phyloP scores from a whole-genome alignment of 2,888 invertebrate species.

The Pandemis corylana region DNA sequence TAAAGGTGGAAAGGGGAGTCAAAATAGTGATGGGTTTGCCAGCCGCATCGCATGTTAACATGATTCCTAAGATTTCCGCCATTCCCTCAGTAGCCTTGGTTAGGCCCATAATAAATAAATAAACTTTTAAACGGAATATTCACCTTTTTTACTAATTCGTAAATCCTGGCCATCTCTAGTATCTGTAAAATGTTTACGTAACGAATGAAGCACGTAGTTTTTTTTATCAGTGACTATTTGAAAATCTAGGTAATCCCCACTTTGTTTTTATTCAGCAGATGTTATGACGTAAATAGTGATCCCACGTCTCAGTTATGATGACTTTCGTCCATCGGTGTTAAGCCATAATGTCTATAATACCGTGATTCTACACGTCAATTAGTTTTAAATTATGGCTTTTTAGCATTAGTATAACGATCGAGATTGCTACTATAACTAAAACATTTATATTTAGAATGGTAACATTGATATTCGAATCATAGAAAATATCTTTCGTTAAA shows the following conservation, averaged over 20 bases:
- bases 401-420: conserved; percentile 46
- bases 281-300: conserved; percentile 6
- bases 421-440: conserved; percentile 41
- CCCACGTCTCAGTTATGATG: conserved; percentile 22
- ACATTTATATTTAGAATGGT: conserved; percentile 36
- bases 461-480: conserved; percentile 39
- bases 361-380: conserved; percentile 43
- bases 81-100: too few species aligned
- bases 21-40: too few species aligned
- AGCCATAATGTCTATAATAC: conserved; percentile 36
- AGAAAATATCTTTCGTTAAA: background rate
- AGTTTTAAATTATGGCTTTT: conserved; percentile 45
- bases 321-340: conserved; percentile 28
- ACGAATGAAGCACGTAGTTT: too few species aligned
- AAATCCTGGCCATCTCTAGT: too few species aligned
- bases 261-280: background rate
- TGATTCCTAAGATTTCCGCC: too few species aligned
- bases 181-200: too few species aligned
- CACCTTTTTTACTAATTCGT: too few species aligned
- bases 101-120: too few species aligned
- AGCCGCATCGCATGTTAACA: too few species aligned
- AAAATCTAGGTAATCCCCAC: background rate
- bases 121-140: too few species aligned
- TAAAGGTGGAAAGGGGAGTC: too few species aligned
- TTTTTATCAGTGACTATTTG: too few species aligned